These are phyloP conservation scores for Sebastes fasciatus DNA, from an alignment of 2,113 vertebrate species.

Conservation along the genomic window DNA sequence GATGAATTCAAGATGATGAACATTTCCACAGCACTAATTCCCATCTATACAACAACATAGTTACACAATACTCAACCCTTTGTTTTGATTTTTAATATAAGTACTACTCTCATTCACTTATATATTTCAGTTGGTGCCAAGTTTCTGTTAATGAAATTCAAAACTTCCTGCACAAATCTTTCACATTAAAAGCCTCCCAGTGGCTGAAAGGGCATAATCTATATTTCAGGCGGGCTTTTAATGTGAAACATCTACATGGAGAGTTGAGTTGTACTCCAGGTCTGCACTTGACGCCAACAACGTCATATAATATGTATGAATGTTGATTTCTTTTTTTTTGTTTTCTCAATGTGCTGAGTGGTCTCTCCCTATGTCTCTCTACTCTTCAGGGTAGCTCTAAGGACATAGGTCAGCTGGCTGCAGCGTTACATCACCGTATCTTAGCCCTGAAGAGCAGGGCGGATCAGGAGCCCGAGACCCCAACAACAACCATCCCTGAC, in stretches of 20 bases:
- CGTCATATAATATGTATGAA: too few species aligned
- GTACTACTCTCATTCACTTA: neutral
- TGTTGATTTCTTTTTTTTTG: neutral
- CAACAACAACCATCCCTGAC: constrained; percentile 82
- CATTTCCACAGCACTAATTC: neutral
- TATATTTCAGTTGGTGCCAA: neutral
- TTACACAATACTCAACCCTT: neutral
- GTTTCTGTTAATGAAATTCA: constrained; percentile 1
- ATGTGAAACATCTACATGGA: constrained; percentile 8
- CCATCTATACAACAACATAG: neutral
- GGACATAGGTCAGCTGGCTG: constrained; percentile 95
- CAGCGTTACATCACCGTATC: constrained; percentile 96
- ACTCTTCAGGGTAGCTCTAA: constrained; percentile 93
- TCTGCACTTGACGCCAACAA: too few species aligned
- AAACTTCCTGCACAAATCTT: too few species aligned
- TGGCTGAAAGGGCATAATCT: neutral
- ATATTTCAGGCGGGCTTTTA: neutral
- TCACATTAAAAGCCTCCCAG: neutral
- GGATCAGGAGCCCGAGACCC: constrained; percentile 92
- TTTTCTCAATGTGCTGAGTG: constrained; percentile 9
- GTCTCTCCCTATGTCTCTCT: neutral
- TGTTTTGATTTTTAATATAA: too few species aligned
- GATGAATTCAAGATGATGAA: neutral
- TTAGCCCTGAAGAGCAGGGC: constrained; percentile 91
- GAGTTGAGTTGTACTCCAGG: too few species aligned